phyloP scores from a whole-genome alignment of 2,113 vertebrate species.

The Thalassarche chlororhynchos region DNA sequence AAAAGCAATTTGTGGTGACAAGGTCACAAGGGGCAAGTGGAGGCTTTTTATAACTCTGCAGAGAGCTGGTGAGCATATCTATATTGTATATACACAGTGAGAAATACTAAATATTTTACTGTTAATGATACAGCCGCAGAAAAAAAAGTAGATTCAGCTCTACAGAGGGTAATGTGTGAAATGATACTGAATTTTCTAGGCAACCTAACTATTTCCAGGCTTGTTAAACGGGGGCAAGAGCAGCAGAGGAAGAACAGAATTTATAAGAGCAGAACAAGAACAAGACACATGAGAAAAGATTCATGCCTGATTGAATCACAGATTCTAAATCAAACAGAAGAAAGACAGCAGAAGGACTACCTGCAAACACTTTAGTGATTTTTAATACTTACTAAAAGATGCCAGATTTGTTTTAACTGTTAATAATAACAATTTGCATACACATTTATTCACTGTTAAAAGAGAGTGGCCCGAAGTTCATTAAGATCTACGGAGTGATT shows the following conservation, averaged over 20 bases:
- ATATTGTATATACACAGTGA: background rate
- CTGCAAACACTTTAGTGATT: background rate
- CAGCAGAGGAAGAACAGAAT: background rate
- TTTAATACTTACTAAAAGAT: background rate
- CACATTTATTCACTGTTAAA: background rate
- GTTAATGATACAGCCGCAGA: background rate
- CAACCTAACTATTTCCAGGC: background rate
- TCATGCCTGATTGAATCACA: background rate
- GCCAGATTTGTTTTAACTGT: background rate
- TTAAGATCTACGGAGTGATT: background rate
- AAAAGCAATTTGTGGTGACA: constrained; percentile 62
- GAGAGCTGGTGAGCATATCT: background rate
- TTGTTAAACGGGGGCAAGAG: background rate
- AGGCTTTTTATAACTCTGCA: constrained; percentile 29
- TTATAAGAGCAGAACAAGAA: background rate
- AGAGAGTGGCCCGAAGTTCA: background rate
- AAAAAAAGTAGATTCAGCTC: background rate
- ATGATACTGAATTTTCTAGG: background rate
- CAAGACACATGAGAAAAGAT: background rate
- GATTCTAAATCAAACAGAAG: background rate
- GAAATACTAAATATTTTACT: constrained; percentile 18
- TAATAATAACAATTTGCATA: background rate
- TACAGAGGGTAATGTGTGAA: constrained; percentile 1
- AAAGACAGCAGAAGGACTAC: background rate
- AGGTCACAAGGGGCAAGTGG: constrained; percentile 27